Evolutionary conservation across 2,113 vertebrate species (phyloP).

Genomic region (Cranoglanis bouderius): DNA sequence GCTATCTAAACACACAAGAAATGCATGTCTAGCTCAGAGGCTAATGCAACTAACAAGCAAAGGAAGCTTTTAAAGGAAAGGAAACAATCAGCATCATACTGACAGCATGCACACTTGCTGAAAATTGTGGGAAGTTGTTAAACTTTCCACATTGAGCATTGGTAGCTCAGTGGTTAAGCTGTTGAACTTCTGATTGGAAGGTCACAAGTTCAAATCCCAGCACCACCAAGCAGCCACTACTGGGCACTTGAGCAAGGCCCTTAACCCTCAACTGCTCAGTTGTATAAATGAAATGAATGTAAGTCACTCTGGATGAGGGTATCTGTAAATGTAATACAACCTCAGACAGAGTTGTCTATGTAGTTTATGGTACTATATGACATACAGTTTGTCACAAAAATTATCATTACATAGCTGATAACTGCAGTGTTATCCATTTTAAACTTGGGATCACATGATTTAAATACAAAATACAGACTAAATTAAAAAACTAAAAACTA

Average conservation of each 20-base stretch:
- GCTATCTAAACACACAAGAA: neutral
- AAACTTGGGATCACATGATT: neutral
- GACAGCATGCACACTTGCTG: neutral
- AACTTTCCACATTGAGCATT: no score
- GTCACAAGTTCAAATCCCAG: no score
- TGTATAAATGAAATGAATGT: no score
- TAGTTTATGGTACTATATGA: neutral
- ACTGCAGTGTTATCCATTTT: neutral
- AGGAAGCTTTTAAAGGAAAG: neutral
- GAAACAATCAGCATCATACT: neutral
- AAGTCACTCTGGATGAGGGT: no score
- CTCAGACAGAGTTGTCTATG: neutral
- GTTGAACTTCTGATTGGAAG: no score
- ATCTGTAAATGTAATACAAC: neutral
- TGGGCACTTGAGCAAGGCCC: no score
- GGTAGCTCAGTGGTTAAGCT: no score
- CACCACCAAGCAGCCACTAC: no score
- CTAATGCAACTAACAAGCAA: neutral
- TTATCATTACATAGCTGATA: neutral
- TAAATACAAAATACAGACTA: neutral
- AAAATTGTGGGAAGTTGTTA: neutral
- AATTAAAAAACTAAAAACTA: neutral
- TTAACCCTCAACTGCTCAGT: no score
- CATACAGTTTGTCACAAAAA: neutral
- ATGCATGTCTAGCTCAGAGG: neutral